Percentiles rank a stretch among this genome's conserved stretches.
These are phyloP conservation scores for Atlantisia rogersi DNA, from an alignment of 2,113 vertebrate species.

Conservation along the genomic window DNA sequence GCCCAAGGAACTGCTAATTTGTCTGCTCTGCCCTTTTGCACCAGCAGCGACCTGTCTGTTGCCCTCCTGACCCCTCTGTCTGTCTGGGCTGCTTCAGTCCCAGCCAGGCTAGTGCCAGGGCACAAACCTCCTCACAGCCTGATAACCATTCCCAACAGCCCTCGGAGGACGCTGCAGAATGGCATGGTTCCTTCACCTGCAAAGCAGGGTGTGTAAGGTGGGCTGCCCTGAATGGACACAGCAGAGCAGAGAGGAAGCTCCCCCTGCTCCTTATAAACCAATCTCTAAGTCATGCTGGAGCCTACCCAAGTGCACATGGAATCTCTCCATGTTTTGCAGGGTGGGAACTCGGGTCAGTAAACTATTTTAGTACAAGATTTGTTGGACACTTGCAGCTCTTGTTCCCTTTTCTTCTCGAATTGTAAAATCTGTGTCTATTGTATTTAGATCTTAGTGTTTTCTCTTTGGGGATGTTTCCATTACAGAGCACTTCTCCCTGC, in stretches of 20 bases:
- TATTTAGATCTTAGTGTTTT: accelerated
- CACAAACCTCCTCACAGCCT: not conserved
- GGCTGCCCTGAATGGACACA: not conserved
- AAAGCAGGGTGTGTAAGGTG: not conserved
- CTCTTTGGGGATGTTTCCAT: not conserved
- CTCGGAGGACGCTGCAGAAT: not conserved
- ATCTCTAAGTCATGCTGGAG: not conserved
- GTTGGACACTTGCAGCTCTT: not conserved
- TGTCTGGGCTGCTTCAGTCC: not conserved
- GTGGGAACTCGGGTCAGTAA: not conserved
- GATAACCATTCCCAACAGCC: not conserved
- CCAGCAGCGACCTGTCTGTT: not conserved
- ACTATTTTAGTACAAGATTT: not conserved
- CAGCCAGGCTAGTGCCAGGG: not conserved
- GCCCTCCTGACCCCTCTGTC: not conserved
- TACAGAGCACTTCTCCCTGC: slow-evolving; percentile 89
- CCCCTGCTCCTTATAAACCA: not conserved
- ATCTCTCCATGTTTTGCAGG: not conserved
- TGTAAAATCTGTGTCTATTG: too few relatives aligned
- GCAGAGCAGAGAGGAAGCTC: not conserved
- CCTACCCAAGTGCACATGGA: not conserved
- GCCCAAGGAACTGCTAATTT: not conserved
- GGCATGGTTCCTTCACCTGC: not conserved
- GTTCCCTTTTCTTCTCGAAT: not conserved
- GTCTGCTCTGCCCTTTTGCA: not conserved